Evolutionary conservation across 2,888 invertebrate species (phyloP), one percentile per base, ranked within the genome.

Genomic region (Lasioglossum vierecki): DNA sequence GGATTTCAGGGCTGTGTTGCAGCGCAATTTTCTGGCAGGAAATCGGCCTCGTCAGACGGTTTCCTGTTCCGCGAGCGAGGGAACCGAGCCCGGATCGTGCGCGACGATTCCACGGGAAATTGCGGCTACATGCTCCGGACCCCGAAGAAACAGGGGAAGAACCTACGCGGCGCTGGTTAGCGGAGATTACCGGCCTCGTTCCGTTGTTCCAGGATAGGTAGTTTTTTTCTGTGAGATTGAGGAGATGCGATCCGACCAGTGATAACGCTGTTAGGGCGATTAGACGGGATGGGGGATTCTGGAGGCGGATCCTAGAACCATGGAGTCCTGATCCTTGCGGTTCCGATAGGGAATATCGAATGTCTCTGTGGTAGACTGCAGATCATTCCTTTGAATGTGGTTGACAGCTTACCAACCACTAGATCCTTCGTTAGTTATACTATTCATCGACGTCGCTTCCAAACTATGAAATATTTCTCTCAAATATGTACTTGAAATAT

Each of bases 161-260:
- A 39, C 9, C 35, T 68, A 22, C 68, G 30, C 63, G 8, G 35
- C 18, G 18, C 68, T 68, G 68, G 68, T 68, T 68, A 68, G 9
- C 68, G 68, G 39, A 68, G 68, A 68, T 68, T 68, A 68, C 68
- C 68, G 68, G 68, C 68, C 11, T 68, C 22, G 9, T 35, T 22
- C 39, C 68, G 39, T 68, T 68, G 68, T 68, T 68, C 39, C 68
- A 39, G 22, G 57, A n/a, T 57, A 39, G 68, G 68, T 9, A 39
- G 68, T 68, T 68, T 68, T 68, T 68, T 68, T 68, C 68, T 30
- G 35, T 30, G 68, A 22, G 68, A 68, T 68, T 68, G 68, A 39
- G 68, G 9, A 39, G 35, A 68, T 57, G n/a, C 68, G 68, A 68
- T 68, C 35, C 68, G 68, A 35, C 63, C 35, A 39, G 68, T 35